Base-by-base conservation (phyloP, 1,140 invertebrate species). In the Archivesica marissinica region DNA sequence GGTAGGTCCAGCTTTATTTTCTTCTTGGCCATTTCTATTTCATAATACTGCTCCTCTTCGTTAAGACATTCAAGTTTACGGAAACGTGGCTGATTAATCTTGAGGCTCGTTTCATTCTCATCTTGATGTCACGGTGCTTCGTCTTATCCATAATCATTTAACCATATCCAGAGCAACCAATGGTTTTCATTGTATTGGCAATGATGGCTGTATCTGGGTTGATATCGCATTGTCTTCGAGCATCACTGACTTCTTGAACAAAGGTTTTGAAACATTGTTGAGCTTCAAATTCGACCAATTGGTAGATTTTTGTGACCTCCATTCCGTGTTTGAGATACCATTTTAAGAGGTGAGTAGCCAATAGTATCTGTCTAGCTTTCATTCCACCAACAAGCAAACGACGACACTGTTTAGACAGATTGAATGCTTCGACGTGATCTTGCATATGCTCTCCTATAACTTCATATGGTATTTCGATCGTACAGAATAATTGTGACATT, bases 271-370 rank as follows among this genome's bases (percentile, higher is more conserved):
- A 90, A 41, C 82, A 88, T 23, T 33, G 25, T 11, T 47, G 30
- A 0, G 81, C 72, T 25, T 59, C 23, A 56, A 87, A 90, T 70
- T 90, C 88, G 20, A 90, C 56, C 7, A 88, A 82, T 81, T 90
- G 87, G 35, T 90, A 75, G 6, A 89, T 80, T 66, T 84, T 64
- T 4, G 54, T 87, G 1, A 89, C 79, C 20, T 25, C 23, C 13
- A 90, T 28, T 15, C 87, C 88, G 79, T 90, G 89, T 17, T 86
- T 54, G 25, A 89, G 20, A 61, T 90, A 89, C 86, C 85, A 90
- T 54, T 76, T 41, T 7, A 90, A 33, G 7, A 90, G 68, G 0
- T 88, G 87, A 0, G 89, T 86, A 2, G 84, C 72, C 4, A 88
- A 44, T 3, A 88, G 41, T 15, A 90, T 87, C 28, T 87, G 72